Base-by-base conservation (phyloP, 37 sponge, comb jelly and placozoan genomes). In the Eunapius fragilis region DNA sequence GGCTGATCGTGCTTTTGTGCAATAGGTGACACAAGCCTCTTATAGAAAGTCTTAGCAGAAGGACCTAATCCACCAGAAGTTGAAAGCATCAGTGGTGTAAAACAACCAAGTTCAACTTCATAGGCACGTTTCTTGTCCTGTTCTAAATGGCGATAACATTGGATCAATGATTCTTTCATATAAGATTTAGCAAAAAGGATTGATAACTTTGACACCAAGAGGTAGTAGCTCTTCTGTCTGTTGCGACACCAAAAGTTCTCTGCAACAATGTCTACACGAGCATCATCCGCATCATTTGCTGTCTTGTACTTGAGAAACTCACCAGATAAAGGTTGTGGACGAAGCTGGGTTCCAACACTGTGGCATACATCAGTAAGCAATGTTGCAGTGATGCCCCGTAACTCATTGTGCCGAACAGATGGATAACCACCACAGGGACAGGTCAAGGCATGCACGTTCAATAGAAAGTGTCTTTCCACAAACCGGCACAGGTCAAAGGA, bases 331-430 rank as follows among this genome's bases (percentile, higher is more conserved):
- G 80, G 80, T 31, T 80, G 80, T 47, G 79, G 67, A 31, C n/a
- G 3, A 47, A 80, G 87, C 50, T 86, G 75, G 19, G 34, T 73
- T 25, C 75, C 50, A 37, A 86, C 87, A 80, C 72, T 80, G 80
- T 86, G 87, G 80, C 87, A 86, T 14, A 86, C 80, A 71, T 86
- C 80, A 71, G 50, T 71, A 32, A 86, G 25, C 12, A 85, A 49
- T 3, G 25, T 58, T 17, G 87, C 87, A 45, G 87, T 86, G 22
- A 80, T 86, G 74, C 79, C 80, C 11, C 87, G 80, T 32, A 86
- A 25, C 38, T 86, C 80, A 70, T 86, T 86, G 74, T 80, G 80
- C 14, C 80, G 72, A 12, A 79, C 72, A 27, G 80, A 72, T 17
- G 86, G 86, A 35, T 77, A 77, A n/a, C 9, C 86, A 78, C 31